These are phyloP conservation scores for Coryphaenoides rupestris DNA, from an alignment of 2,113 vertebrate species.

Conservation along the genomic window DNA sequence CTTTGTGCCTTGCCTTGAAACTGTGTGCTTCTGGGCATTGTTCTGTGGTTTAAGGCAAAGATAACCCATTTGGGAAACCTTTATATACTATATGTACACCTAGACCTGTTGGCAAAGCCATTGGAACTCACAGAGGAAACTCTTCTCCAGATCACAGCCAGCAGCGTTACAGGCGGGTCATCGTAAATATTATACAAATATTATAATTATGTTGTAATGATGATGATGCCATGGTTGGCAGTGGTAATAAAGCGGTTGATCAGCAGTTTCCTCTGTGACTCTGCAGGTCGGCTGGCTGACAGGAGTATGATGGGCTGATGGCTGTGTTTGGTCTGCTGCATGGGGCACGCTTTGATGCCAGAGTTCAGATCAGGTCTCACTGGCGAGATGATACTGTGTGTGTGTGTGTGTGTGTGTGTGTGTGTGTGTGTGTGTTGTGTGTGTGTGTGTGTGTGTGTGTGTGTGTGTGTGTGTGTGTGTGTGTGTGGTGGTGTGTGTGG, in stretches of 20 bases:
- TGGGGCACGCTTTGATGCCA: slow-evolving; percentile 32
- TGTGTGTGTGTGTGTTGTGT: too few species aligned
- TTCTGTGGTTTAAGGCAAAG: too few species aligned
- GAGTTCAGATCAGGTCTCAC: slow-evolving; percentile 22
- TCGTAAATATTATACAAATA: slow-evolving; percentile 20
- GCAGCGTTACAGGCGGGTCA: not conserved
- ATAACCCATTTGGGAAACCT: too few species aligned
- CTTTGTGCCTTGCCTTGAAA: too few species aligned
- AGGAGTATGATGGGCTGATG: not conserved
- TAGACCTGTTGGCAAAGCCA: too few species aligned
- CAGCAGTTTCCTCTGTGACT: not conserved
- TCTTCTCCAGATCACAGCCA: slow-evolving; percentile 1
- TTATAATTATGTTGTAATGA: not conserved
- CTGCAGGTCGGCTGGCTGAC: not conserved
- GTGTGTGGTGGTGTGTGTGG: too few species aligned
- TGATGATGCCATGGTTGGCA: not conserved
- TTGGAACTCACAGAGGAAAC: not conserved
- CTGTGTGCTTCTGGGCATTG: too few species aligned
- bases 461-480: too few species aligned
- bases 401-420: too few species aligned
- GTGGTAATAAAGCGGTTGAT: not conserved
- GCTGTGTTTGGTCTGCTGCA: slow-evolving; percentile 32
- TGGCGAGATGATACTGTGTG: not conserved
- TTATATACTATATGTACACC: too few species aligned
- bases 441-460: too few species aligned